phyloP scores from a whole-genome alignment of 2,797 vertebrate genomes.

The Syngnathus acus region DNA sequence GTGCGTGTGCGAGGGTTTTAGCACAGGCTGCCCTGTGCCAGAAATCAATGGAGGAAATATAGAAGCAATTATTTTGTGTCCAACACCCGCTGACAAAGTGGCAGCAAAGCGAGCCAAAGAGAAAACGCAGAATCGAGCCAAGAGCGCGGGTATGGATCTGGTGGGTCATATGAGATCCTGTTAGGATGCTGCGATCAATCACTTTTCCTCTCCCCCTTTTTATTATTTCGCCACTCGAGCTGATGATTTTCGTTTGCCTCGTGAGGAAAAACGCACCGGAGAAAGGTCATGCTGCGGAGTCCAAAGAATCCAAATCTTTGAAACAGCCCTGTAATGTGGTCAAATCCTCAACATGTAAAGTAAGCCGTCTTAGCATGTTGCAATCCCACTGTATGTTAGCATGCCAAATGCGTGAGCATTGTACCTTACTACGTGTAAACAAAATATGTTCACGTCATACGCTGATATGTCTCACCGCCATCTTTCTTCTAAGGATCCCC shows the following conservation, averaged over 20 bases:
- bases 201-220: not conserved
- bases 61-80: slow-evolving; percentile 77
- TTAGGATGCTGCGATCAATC: slow-evolving; percentile 50
- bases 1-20: not conserved
- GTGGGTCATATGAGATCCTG: slow-evolving; percentile 34
- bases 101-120: slow-evolving; percentile 53
- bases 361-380: not conserved
- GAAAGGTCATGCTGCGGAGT: not conserved
- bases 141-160: slow-evolving; percentile 16
- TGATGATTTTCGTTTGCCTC: not conserved
- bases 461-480: too few relatives aligned
- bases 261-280: not conserved
- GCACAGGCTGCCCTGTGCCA: slow-evolving; percentile 33
- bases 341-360: too few relatives aligned
- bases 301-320: not conserved
- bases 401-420: not conserved
- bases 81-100: slow-evolving; percentile 70
- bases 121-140: slow-evolving; percentile 57
- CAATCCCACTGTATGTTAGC: not conserved
- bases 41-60: slow-evolving; percentile 75
- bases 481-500: too few relatives aligned
- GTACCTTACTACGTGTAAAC: not conserved
- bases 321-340: not conserved
- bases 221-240: not conserved
- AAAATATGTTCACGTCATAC: too few relatives aligned